Evolutionary conservation across 2,888 invertebrate species (phyloP).

Genomic region (Scaeva pyrastri): DNA sequence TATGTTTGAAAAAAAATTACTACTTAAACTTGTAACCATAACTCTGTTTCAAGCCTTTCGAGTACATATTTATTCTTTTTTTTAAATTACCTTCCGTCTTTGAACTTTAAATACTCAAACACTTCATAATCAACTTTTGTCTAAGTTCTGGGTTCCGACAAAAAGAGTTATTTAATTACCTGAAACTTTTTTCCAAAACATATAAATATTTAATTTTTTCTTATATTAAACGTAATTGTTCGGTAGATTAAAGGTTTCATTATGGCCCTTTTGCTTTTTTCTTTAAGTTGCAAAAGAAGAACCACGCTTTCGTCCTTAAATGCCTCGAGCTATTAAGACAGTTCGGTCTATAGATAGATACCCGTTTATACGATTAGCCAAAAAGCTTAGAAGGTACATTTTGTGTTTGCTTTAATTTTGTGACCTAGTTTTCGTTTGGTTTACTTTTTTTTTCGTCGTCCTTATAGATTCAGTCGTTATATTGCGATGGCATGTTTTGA

Average conservation of each 20-base stretch:
- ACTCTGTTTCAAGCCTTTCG: no score
- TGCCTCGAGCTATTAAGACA: neutral
- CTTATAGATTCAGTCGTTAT: slow-evolving; percentile 8
- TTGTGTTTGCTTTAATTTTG: slow-evolving; percentile 36
- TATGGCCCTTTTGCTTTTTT: no score
- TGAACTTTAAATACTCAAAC: neutral
- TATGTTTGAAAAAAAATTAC: no score
- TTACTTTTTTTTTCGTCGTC: slow-evolving; percentile 38
- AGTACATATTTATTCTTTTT: no score
- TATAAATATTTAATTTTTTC: neutral
- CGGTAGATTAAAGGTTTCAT: neutral
- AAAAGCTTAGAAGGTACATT: slow-evolving; percentile 13
- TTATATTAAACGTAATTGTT: neutral
- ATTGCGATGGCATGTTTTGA: slow-evolving; percentile 31
- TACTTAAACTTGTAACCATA: no score
- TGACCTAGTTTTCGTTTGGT: slow-evolving; percentile 47
- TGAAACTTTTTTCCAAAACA: neutral
- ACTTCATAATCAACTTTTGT: neutral
- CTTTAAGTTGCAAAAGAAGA: neutral
- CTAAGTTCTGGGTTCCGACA: neutral
- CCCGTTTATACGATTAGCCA: neutral
- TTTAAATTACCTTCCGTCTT: neutral
- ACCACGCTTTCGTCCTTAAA: neutral
- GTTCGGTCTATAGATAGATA: no score
- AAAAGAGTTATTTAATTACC: neutral